Conservation (phyloP, 2,888 invertebrate genomes). For the Melipona bicolor region DNA sequence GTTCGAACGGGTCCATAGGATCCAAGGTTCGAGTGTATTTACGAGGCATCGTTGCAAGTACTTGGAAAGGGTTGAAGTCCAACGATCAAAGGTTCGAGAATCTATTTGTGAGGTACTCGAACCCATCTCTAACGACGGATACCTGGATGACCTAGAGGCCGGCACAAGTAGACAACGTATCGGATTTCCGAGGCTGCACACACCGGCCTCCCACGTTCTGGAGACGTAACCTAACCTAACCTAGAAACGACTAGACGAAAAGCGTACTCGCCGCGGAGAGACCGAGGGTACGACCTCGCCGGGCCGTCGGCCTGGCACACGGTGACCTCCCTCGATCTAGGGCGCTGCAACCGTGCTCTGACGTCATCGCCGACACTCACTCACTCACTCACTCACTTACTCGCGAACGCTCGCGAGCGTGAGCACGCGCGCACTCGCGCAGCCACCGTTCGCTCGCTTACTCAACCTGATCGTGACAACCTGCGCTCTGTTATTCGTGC, state of each 20-base stretch:
- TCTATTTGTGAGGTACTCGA: too few species aligned
- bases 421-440: conserved; percentile 77
- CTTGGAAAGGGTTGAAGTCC: too few species aligned
- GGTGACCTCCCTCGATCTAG: conserved; percentile 84
- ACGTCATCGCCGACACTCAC: conserved; percentile 79
- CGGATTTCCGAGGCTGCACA: conserved; percentile 71
- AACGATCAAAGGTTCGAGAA: too few species aligned
- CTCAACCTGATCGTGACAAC: conserved; percentile 75
- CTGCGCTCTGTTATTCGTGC: conserved; percentile 73
- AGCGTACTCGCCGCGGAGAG: conserved; percentile 71
- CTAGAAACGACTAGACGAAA: conserved; percentile 81
- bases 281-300: conserved; percentile 83
- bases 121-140: conserved; percentile 1
- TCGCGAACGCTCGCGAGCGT: conserved; percentile 64
- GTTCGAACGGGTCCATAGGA: too few species aligned
- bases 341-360: conserved; percentile 83
- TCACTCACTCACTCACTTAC: conserved; percentile 73
- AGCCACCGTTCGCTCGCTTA: conserved; percentile 68
- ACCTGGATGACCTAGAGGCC: conserved; percentile 67
- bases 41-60: too few species aligned
- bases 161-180: conserved; percentile 58
- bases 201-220: conserved; percentile 72
- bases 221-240: conserved; percentile 77
- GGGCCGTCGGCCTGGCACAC: conserved; percentile 84
- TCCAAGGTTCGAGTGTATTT: too few species aligned